These are phyloP conservation scores for Lingula anatina DNA, from an alignment of 2,888 invertebrate species.

Conservation along the genomic window DNA sequence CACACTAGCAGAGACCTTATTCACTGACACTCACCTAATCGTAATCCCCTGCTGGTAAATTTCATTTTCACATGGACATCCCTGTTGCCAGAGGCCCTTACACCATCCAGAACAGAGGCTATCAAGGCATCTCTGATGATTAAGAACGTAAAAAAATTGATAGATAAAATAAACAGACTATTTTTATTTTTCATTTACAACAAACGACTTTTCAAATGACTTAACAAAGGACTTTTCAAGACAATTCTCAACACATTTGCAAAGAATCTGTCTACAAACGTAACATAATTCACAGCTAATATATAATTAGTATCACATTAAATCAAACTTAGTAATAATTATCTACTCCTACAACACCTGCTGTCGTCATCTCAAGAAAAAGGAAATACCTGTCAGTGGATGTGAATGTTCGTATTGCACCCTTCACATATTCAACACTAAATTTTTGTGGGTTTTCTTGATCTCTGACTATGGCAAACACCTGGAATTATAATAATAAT, in stretches of 20 bases:
- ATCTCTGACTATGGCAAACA: conserved; percentile 86
- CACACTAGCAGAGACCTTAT: background rate
- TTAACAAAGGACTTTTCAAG: background rate
- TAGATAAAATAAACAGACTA: background rate
- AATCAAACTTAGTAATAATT: too few species aligned
- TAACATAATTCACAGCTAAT: background rate
- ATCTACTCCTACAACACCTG: too few species aligned
- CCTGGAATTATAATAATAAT: conserved; percentile 57
- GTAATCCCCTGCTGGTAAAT: conserved; percentile 76
- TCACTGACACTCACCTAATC: conserved; percentile 57
- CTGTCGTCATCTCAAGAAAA: too few species aligned
- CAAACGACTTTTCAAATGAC: too few species aligned
- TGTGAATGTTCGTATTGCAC: conserved; percentile 79
- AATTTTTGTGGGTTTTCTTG: conserved; percentile 89
- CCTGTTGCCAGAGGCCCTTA: conserved; percentile 91
- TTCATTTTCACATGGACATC: conserved; percentile 91
- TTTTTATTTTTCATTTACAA: background rate
- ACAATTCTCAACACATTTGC: too few species aligned
- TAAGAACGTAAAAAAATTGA: background rate
- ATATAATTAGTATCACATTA: too few species aligned
- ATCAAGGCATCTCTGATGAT: conserved; percentile 78
- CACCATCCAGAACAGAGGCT: conserved; percentile 92
- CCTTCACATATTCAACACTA: conserved; percentile 88
- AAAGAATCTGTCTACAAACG: too few species aligned
- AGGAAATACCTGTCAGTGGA: conserved; percentile 91